phyloP scores from a whole-genome alignment of 2,113 vertebrate species.

The Sinocyclocheilus rhinocerous region DNA sequence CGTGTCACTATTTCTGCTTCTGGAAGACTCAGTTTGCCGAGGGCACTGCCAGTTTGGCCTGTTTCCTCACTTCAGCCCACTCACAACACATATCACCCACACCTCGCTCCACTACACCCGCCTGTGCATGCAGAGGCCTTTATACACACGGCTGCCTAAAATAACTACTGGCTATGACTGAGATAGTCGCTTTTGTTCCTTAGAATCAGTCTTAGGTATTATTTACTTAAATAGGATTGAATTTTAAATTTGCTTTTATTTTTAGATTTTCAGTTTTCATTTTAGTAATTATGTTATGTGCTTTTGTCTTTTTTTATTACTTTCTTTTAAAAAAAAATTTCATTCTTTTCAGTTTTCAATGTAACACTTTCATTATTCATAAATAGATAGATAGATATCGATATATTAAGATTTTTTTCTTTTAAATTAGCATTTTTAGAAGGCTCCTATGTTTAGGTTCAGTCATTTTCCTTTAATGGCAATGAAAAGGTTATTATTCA shows the following conservation, averaged over 20 bases:
- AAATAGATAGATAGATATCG: no score
- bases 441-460: no score
- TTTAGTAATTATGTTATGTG: neutral
- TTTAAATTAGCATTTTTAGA: no score
- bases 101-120: neutral
- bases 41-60: slow-evolving; percentile 30
- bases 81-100: neutral
- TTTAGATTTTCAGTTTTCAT: neutral
- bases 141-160: neutral
- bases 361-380: no score
- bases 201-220: neutral
- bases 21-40: slow-evolving; percentile 14
- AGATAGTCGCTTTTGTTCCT: neutral
- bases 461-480: no score
- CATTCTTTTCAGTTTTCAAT: neutral
- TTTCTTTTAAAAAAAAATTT: no score
- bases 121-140: neutral
- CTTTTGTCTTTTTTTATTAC: no score
- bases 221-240: neutral
- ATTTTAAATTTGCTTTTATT: neutral
- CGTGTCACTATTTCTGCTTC: slow-evolving; percentile 36
- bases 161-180: neutral
- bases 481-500: no score
- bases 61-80: slow-evolving; percentile 17
- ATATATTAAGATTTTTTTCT: no score